phyloP scores from a whole-genome alignment of 2,888 invertebrate species.

The Drosophila cracens region DNA sequence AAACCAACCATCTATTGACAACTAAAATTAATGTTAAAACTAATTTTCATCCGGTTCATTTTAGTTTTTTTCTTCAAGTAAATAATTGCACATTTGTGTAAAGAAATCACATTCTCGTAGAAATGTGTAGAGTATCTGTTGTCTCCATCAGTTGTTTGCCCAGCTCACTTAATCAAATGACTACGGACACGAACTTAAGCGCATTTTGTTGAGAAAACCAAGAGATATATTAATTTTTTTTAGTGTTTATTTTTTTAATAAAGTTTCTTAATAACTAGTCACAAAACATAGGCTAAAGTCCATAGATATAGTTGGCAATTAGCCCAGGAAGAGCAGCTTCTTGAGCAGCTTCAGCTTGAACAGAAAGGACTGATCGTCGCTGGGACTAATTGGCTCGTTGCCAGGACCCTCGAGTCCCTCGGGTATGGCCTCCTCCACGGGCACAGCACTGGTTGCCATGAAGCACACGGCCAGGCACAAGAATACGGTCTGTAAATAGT shows the following conservation, averaged over 20 bases:
- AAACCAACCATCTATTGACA: not conserved
- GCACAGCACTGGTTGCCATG: slow-evolving; percentile 71
- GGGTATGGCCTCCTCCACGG: slow-evolving; percentile 81
- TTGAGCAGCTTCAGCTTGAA: slow-evolving; percentile 79
- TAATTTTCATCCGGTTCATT: not conserved
- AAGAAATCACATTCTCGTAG: not conserved
- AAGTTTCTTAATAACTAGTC: slow-evolving; percentile 45
- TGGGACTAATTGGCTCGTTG: slow-evolving; percentile 70
- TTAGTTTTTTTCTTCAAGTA: not conserved
- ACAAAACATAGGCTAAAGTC: slow-evolving; percentile 48
- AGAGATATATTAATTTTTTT: slow-evolving; percentile 11
- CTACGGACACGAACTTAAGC: not conserved
- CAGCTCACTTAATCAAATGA: slow-evolving; percentile 3
- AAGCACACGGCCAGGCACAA: slow-evolving; percentile 76
- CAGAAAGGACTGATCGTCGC: slow-evolving; percentile 77
- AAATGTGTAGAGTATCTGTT: not conserved
- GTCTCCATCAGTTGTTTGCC: not conserved
- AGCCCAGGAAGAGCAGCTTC: slow-evolving; percentile 80
- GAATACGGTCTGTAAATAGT: slow-evolving; percentile 69
- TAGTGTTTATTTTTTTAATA: slow-evolving; percentile 18
- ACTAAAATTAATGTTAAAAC: not conserved
- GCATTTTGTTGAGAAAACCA: not conserved
- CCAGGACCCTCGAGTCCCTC: slow-evolving; percentile 78
- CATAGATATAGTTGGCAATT: slow-evolving; percentile 22
- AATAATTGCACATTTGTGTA: not conserved